Evolutionary conservation across 2,797 vertebrate genomes (phyloP).

Genomic region (Falco concolor): DNA sequence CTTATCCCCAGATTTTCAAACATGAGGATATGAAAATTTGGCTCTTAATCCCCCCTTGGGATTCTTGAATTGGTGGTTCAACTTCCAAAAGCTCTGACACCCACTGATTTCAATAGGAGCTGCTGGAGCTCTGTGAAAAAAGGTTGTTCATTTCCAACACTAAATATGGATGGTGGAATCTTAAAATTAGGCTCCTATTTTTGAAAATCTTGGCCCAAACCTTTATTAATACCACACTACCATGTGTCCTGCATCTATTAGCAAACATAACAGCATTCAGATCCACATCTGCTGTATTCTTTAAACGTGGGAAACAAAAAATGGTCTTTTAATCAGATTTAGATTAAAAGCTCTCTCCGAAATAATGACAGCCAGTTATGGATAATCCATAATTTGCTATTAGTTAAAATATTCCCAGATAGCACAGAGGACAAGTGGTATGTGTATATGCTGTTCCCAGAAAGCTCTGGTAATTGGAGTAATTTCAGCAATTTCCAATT

Average conservation of each 20-base stretch:
- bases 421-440: not conserved
- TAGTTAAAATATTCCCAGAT: not conserved
- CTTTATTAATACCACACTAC: conserved; percentile 17
- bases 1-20: conserved; percentile 13
- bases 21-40: not conserved
- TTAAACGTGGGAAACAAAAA: conserved; percentile 12
- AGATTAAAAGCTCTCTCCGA: conserved; percentile 1
- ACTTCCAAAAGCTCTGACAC: conserved; percentile 27
- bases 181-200: conserved; percentile 32
- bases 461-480: not conserved
- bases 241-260: not conserved
- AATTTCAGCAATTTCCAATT: conserved; percentile 10
- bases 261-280: not conserved
- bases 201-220: conserved; percentile 42
- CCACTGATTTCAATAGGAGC: conserved; percentile 39
- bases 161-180: conserved; percentile 47
- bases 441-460: not conserved
- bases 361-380: not conserved
- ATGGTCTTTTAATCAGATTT: not conserved
- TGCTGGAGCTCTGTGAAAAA: conserved; percentile 24
- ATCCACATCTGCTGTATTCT: conserved; percentile 17
- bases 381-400: not conserved
- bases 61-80: conserved; percentile 9
- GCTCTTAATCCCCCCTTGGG: not conserved
- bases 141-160: conserved; percentile 7